Evolutionary conservation across 1,140 invertebrate genomes (phyloP).

Genomic region (Ceratina australensis): DNA sequence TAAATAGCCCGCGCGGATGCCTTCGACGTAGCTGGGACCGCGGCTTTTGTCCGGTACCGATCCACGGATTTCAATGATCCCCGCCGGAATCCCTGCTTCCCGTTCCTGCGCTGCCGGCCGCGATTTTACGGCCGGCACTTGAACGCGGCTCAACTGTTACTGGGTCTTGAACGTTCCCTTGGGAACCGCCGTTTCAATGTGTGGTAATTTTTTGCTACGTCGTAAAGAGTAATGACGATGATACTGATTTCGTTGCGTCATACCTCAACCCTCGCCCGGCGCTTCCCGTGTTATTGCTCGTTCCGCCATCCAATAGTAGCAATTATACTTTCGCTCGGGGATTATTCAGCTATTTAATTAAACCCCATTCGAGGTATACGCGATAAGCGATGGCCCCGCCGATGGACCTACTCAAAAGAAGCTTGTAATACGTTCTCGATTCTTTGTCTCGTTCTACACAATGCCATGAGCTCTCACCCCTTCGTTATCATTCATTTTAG

Average conservation of each 20-base stretch:
- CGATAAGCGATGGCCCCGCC: background rate
- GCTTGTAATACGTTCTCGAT: background rate
- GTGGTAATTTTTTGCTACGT: constrained; percentile 35
- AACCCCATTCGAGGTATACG: background rate
- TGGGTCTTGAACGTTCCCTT: constrained; percentile 10
- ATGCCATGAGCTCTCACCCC: too few relatives aligned
- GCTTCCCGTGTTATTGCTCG: background rate
- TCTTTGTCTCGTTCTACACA: too few relatives aligned
- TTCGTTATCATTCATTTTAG: too few relatives aligned
- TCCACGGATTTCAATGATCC: constrained; percentile 50
- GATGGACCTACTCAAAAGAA: background rate
- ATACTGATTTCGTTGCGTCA: constrained; percentile 26
- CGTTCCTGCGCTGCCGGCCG: background rate
- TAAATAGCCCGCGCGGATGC: constrained; percentile 71
- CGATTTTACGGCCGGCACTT: constrained; percentile 42
- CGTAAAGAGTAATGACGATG: constrained; percentile 23
- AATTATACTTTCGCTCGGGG: background rate
- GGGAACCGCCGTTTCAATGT: background rate
- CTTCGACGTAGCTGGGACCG: constrained; percentile 52
- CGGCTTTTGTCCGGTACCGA: constrained; percentile 55
- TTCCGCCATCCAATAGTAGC: background rate
- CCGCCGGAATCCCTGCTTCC: constrained; percentile 20
- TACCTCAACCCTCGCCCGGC: background rate
- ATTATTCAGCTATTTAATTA: background rate
- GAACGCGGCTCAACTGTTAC: constrained; percentile 5